Conservation (phyloP, 2,797 vertebrate species). For the Galago senegalensis region DNA sequence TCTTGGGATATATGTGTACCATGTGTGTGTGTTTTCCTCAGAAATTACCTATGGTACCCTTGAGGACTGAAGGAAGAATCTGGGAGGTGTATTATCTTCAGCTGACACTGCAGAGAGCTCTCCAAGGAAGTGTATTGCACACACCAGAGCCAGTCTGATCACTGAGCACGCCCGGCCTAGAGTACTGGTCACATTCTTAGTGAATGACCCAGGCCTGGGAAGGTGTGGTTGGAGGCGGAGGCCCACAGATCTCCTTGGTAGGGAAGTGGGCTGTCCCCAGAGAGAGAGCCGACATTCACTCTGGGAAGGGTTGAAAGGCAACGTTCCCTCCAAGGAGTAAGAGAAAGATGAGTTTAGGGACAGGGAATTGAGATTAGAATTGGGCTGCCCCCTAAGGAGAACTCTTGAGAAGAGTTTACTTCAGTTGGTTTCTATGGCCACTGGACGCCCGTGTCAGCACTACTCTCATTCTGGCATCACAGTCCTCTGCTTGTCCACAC, state of each 20-base stretch:
- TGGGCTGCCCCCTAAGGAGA: conserved; percentile 13
- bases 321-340: not conserved
- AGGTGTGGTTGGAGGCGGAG: not conserved
- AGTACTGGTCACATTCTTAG: not conserved
- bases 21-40: not conserved
- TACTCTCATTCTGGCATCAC: not conserved
- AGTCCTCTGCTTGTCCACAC: too few species aligned
- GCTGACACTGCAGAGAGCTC: not conserved
- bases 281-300: not conserved
- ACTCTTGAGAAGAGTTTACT: not conserved
- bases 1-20: not conserved
- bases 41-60: not conserved
- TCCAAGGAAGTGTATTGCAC: not conserved
- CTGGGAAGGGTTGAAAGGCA: not conserved
- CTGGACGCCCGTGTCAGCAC: not conserved
- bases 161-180: too few species aligned
- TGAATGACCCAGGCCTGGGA: not conserved
- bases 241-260: not conserved
- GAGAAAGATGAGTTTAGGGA: not conserved
- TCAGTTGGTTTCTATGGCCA: not conserved
- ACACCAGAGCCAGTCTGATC: not conserved
- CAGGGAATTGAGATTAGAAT: not conserved
- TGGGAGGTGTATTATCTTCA: not conserved
- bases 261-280: not conserved
- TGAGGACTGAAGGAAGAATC: not conserved